phyloP scores from a whole-genome alignment of 2,797 vertebrate species.

The Esox masquinongy region DNA sequence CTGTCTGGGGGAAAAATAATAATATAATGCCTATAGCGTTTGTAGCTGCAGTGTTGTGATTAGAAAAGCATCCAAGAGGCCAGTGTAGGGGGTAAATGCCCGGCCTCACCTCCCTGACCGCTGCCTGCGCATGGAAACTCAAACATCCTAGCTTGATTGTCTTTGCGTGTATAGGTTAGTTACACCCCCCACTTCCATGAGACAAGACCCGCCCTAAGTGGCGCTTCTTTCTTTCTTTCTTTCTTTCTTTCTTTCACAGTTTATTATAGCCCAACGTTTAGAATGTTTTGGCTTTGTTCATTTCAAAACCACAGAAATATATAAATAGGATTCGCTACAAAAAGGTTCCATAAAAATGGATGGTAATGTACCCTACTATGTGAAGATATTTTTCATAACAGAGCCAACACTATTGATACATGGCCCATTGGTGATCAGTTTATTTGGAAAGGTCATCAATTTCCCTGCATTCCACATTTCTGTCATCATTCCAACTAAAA shows the following conservation, averaged over 20 bases:
- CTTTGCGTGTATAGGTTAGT: constrained; percentile 27
- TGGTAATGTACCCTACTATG: background rate
- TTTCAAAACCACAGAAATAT: background rate
- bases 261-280: background rate
- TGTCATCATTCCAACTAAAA: background rate
- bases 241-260: background rate
- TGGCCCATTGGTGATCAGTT: background rate
- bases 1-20: background rate
- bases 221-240: constrained; percentile 18
- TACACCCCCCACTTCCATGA: constrained; percentile 55
- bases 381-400: background rate
- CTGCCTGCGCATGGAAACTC: constrained; percentile 75
- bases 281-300: background rate
- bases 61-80: constrained; percentile 26
- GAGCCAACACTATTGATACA: background rate
- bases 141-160: constrained; percentile 70
- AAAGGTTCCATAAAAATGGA: background rate
- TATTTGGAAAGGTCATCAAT: background rate
- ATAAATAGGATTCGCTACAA: background rate
- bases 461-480: background rate
- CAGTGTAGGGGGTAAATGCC: constrained; percentile 61
- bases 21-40: background rate
- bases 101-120: constrained; percentile 70
- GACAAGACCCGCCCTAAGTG: constrained; percentile 67
- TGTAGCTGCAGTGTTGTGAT: constrained; percentile 9